phyloP scores from a whole-genome alignment of 2,113 vertebrate species.

The Heterocephalus glaber region DNA sequence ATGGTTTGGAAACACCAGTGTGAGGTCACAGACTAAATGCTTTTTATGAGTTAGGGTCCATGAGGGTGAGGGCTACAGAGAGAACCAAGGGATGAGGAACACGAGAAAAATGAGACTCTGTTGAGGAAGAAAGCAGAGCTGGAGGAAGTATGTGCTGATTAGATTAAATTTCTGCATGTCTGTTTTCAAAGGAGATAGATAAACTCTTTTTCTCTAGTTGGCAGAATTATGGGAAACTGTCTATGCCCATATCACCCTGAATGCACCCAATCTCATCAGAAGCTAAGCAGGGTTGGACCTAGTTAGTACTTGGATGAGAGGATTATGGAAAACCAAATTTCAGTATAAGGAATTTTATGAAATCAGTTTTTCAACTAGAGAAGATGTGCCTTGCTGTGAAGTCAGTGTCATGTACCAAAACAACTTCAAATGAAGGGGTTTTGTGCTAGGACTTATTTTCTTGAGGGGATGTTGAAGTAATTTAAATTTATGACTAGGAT shows the following conservation, averaged over 20 bases:
- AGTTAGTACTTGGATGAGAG: too few relatives aligned
- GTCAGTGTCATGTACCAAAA: background rate
- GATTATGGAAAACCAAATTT: background rate
- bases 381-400: background rate
- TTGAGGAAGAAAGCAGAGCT: background rate
- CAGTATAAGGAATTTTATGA: background rate
- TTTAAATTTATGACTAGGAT: background rate
- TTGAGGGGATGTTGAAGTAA: background rate
- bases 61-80: background rate
- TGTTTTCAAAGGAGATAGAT: conserved; percentile 39
- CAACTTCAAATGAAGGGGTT: background rate
- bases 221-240: background rate
- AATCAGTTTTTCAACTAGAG: background rate
- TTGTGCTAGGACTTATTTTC: background rate
- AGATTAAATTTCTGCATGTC: background rate
- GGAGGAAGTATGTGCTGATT: background rate
- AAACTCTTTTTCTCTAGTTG: background rate
- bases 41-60: background rate
- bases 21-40: background rate
- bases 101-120: background rate
- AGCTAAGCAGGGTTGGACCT: too few relatives aligned
- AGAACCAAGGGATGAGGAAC: background rate
- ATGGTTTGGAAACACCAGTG: background rate
- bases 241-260: too few relatives aligned
- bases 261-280: background rate